Percentiles rank a stretch among this genome's conserved stretches.
Conservation (phyloP, 2,113 vertebrate genomes). For the Ursus arctos region DNA sequence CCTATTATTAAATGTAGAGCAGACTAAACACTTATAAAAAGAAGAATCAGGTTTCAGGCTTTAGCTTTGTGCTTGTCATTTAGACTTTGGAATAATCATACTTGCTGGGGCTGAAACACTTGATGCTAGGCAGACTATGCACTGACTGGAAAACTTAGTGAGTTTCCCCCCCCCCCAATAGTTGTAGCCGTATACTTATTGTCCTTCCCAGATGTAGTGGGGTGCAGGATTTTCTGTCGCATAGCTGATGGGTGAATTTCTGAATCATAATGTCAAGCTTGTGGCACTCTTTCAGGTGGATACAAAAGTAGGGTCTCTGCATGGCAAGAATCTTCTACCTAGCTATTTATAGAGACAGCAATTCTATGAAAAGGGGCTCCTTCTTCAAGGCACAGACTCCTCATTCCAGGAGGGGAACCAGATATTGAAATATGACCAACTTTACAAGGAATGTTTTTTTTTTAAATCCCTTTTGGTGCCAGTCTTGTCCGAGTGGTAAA, state of each 20-base stretch:
- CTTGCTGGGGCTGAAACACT: slow-evolving; percentile 39
- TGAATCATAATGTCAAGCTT: slow-evolving; percentile 27
- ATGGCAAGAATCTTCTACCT: not conserved
- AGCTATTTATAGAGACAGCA: not conserved
- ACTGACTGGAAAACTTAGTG: not conserved
- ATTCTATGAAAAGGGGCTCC: slow-evolving; percentile 25
- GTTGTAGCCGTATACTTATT: not conserved
- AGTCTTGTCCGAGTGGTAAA: not conserved
- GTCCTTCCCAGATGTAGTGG: not conserved
- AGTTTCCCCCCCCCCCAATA: not conserved
- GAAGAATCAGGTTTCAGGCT: slow-evolving; percentile 82
- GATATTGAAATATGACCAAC: not conserved
- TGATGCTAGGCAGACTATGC: not conserved
- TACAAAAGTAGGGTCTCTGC: not conserved
- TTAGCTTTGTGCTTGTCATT: slow-evolving; percentile 73
- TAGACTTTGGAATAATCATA: slow-evolving; percentile 59
- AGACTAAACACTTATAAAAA: slow-evolving; percentile 81
- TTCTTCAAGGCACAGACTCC: slow-evolving; percentile 54
- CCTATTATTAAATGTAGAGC: slow-evolving; percentile 83
- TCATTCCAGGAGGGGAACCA: not conserved
- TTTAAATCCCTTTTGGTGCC: not conserved
- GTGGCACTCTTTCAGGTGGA: not conserved
- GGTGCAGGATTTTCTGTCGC: not conserved
- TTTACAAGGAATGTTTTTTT: not conserved
- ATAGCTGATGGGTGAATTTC: slow-evolving; percentile 37